phyloP scores from a whole-genome alignment of 2,888 invertebrate genomes.

The Rhabditoides inermis region DNA sequence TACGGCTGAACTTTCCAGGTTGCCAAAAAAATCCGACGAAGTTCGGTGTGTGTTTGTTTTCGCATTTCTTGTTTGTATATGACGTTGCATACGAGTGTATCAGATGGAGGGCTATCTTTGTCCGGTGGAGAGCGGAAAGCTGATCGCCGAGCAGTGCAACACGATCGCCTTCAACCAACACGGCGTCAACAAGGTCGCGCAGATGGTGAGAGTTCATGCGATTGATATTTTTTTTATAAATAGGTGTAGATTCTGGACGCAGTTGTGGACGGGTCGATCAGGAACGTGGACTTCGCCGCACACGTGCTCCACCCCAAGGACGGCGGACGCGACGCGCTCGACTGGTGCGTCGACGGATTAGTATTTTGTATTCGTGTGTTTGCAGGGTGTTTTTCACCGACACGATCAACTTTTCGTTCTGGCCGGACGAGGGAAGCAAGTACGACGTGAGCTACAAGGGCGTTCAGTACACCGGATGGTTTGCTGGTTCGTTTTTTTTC shows the following conservation, averaged over 20 bases:
- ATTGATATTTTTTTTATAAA: neutral
- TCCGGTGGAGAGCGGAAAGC: constrained; percentile 27
- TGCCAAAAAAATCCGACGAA: too few relatives aligned
- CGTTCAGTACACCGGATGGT: constrained; percentile 69
- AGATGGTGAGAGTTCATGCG: constrained; percentile 14
- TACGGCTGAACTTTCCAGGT: too few relatives aligned
- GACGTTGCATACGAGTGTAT: too few relatives aligned
- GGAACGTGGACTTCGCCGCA: constrained; percentile 27
- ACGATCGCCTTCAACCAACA: constrained; percentile 20
- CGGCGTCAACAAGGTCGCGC: constrained; percentile 22
- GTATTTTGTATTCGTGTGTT: neutral
- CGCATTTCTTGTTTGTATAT: too few relatives aligned
- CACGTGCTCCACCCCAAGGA: constrained; percentile 37
- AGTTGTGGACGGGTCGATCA: constrained; percentile 19
- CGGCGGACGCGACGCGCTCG: constrained; percentile 23
- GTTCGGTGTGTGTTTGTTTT: too few relatives aligned
- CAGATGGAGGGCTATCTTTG: constrained; percentile 19
- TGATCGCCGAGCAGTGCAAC: constrained; percentile 18
- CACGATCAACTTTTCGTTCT: constrained; percentile 91
- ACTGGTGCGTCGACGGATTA: constrained; percentile 21
- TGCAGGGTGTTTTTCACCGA: constrained; percentile 69
- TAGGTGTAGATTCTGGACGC: constrained; percentile 23
- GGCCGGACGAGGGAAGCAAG: constrained; percentile 64
- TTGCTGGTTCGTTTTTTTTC: too few relatives aligned
- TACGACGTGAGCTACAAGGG: constrained; percentile 59